A percentile compares a stretch with the other conserved stretches of the same genome.
Conservation (phyloP, 2,113 vertebrate genomes). For the Geococcyx californianus region DNA sequence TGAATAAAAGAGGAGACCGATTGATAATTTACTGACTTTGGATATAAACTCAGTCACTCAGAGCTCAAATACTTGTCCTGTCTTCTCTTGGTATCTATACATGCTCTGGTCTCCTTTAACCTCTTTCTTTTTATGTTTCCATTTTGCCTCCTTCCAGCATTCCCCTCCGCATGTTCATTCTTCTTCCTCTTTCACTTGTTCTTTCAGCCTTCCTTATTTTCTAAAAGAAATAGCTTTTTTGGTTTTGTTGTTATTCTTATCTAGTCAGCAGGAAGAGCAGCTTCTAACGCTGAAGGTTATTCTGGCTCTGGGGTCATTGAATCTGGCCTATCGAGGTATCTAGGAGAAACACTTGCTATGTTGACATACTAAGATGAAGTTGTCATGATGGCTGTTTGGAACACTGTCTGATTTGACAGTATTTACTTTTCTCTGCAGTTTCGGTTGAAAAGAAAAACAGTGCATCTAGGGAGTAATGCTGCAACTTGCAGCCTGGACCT, state of each 20-base stretch:
- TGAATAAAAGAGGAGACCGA: background rate
- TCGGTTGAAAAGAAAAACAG: constrained; percentile 17
- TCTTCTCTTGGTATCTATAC: background rate
- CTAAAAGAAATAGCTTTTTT: background rate
- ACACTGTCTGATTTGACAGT: constrained; percentile 41
- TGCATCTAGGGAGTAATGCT: constrained; percentile 1
- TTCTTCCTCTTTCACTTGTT: background rate
- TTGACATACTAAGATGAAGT: constrained; percentile 62
- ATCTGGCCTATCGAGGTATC: constrained; percentile 19
- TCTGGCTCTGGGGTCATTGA: background rate
- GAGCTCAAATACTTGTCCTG: background rate
- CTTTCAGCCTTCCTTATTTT: background rate
- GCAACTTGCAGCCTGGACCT: background rate
- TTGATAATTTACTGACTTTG: background rate
- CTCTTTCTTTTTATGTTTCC: background rate
- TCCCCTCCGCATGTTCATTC: background rate
- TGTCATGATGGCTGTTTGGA: constrained; percentile 56
- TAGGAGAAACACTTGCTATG: constrained; percentile 29
- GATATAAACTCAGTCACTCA: background rate
- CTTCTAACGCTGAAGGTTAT: background rate
- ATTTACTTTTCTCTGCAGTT: constrained; percentile 60
- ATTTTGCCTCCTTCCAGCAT: background rate
- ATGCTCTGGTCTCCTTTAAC: background rate
- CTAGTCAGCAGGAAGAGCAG: background rate
- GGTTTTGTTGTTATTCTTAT: background rate